Evolutionary conservation across 2,113 vertebrate species (phyloP), one percentile per base, ranked within the genome.

Genomic region (Castor canadensis): DNA sequence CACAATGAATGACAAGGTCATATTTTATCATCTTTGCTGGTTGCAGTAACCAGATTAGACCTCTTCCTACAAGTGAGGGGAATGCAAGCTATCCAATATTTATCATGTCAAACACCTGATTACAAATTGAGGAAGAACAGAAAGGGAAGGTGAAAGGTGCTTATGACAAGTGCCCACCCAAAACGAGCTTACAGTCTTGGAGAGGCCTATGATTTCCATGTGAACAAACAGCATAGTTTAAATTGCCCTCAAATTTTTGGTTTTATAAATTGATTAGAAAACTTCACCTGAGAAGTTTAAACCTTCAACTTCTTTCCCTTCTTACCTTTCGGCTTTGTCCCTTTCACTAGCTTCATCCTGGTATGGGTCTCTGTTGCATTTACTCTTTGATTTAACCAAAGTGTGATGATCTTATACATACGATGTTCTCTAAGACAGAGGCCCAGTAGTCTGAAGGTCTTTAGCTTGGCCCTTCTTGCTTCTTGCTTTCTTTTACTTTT

Each of bases 1-100:
- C 83, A 87, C 82, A 76, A n/a, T 87, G 93, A 91, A 95, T 97
- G 96, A 96, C 96, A 97, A 97, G 94, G 94, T 94, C 96, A 72
- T 96, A 67, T 95, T 96, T 95, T 95, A 73, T 96, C 88, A 87
- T 95, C 88, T 95, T 71, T 84, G 67, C 72, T 95, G 94, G 32
- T 95, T 95, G 60, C 66, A 16, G 17, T 93, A 96, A 97, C 95
- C 86, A 95, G 81, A 97, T 95, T 91, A 96, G 91, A 96, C 90
- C 86, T 85, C 83, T 93, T 92, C 95, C 96, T 91, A 89, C 94
- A 96, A 97, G 91, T 73, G 73, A 94, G 72, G 91, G 32, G 91
- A 95, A 81, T 73, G 86, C 58, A 73, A 93, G 90, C 91, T 86
- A 93, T 73, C 64, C n/a, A 47, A 67, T 96, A 91, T 93, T 95